These are phyloP conservation scores for Hyphantria cunea DNA, from an alignment of 1,140 invertebrate genomes.

Conservation along the genomic window DNA sequence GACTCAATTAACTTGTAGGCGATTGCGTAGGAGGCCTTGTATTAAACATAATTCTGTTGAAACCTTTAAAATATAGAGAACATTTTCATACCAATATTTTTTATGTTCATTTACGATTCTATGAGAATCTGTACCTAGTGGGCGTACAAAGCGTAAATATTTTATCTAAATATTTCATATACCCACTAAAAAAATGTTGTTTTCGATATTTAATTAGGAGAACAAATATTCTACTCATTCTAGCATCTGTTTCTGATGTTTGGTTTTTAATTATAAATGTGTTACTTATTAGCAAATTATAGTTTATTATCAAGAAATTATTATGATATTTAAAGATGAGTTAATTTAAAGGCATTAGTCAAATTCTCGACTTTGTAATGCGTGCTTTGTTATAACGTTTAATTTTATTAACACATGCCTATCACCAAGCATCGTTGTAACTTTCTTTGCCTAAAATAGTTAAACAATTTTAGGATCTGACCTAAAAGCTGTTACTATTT, in stretches of 20 bases:
- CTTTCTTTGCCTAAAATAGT: too few species aligned
- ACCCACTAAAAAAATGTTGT: neutral
- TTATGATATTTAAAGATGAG: neutral
- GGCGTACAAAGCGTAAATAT: neutral
- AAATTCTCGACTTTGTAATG: too few species aligned
- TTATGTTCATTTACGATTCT: neutral
- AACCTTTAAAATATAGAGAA: neutral
- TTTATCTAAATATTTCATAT: neutral
- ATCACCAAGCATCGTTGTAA: too few species aligned
- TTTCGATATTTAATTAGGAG: neutral
- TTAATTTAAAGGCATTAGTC: too few species aligned
- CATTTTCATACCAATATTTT: neutral
- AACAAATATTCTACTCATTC: too few species aligned
- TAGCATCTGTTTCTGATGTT: neutral
- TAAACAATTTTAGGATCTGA: too few species aligned
- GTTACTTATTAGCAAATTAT: neutral
- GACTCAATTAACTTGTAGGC: neutral
- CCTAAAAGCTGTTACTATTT: too few species aligned
- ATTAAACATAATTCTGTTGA: neutral
- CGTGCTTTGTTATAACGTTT: too few species aligned
- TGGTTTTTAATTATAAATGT: neutral
- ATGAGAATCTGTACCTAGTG: neutral
- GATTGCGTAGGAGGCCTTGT: neutral
- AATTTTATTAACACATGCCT: too few species aligned
- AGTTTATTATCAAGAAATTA: neutral